phyloP scores from a whole-genome alignment of 2,113 vertebrate species.

The Cavia aperea region DNA sequence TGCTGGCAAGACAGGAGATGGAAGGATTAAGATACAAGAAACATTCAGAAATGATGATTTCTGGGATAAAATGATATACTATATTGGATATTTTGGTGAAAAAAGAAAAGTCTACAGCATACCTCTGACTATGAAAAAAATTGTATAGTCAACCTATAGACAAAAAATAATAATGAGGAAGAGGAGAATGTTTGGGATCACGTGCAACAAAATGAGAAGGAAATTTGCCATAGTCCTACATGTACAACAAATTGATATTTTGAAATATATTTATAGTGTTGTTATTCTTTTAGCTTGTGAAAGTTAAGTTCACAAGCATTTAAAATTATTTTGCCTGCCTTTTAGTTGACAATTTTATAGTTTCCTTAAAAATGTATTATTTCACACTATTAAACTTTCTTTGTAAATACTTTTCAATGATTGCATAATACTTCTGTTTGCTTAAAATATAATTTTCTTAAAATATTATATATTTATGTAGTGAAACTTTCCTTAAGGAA shows the following conservation, averaged over 20 bases:
- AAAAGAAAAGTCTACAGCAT: not conserved
- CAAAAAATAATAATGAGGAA: not conserved
- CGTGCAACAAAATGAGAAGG: not conserved
- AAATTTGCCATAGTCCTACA: not conserved
- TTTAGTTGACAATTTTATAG: constrained; percentile 7
- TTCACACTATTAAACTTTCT: constrained; percentile 27
- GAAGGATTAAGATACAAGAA: not conserved
- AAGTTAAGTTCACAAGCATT: not conserved
- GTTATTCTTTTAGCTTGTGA: not conserved
- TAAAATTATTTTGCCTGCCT: not conserved
- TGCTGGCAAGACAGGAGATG: not conserved
- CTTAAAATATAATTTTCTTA: not conserved
- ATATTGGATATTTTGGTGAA: not conserved
- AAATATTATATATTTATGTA: not conserved
- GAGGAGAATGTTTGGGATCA: not conserved
- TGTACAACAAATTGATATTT: not conserved
- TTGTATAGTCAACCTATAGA: not conserved
- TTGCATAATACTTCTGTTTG: not conserved
- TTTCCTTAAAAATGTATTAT: not conserved
- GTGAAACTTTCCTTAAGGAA: not conserved
- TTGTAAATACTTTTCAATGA: not conserved
- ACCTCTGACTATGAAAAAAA: not conserved
- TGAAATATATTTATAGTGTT: not conserved
- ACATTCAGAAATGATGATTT: not conserved
- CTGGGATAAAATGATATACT: not conserved